Base-by-base conservation (phyloP, 2,888 invertebrate genomes). In the Osedax frankpressi region DNA sequence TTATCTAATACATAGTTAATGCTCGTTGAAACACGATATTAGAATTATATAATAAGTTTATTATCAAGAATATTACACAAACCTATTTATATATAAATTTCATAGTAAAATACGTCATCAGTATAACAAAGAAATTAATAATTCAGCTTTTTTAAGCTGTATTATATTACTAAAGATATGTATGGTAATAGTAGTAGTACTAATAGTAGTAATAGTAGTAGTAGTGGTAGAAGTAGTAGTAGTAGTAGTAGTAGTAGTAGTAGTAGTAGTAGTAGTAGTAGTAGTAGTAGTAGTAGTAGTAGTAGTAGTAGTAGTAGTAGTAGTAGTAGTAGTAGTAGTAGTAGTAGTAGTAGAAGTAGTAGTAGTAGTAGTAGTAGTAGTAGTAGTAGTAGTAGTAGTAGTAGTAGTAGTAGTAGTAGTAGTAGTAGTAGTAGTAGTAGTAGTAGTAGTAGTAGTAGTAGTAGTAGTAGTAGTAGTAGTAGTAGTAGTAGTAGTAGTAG, bases 221-320 rank as follows among this genome's bases (percentile, higher is more conserved):
- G 71, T 71, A 75, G 74, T 75, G 26, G 73, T 68, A 63, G 73
- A 68, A 65, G 74, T 75, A 65, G 69, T 65, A 75, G 73, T 75
- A 75, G 74, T 69, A 75, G 74, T 69, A 70, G 74, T 69, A 75
- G 74, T 75, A 75, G 74, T 69, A 75, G 68, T 75, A 74, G 74
- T 75, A 74, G 74, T 75, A 74, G 74, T 75, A 74, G 74, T 75
- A 74, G 74, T 75, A 74, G 74, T 74, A 74, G 74, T 74, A 74
- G 74, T 74, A 74, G 74, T 74, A 74, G 74, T 74, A 74, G 74
- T 74, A 74, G 74, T 74, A 74, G 74, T 74, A 74, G 73, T 74
- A 74, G 73, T 74, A 74, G 73, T 74, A 74, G 73, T 74, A 74
- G 73, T 74, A 74, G 73, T 74, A 74, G 73, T 74, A 74, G 73